Conservation (phyloP, 2,797 vertebrate species). For the Ctenopoma multispine region DNA sequence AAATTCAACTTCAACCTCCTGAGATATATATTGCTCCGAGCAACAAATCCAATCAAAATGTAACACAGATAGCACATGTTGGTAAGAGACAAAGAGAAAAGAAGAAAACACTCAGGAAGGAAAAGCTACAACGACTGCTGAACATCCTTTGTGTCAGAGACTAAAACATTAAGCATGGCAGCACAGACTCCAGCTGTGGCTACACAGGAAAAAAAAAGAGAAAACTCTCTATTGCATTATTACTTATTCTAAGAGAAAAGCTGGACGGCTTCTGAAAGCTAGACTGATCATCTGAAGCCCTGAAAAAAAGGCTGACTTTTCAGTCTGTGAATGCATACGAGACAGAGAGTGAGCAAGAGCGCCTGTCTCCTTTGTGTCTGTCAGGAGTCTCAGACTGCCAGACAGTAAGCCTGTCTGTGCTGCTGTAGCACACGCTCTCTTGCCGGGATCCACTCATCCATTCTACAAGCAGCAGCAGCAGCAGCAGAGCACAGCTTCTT, state of each 20-base stretch:
- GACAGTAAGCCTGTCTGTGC: conserved; percentile 74
- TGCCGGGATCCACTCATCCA: conserved; percentile 70
- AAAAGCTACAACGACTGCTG: conserved; percentile 23
- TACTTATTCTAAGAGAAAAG: conserved; percentile 31
- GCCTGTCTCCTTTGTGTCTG: conserved; percentile 82
- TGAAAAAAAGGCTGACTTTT: conserved; percentile 32
- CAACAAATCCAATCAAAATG: conserved; percentile 65
- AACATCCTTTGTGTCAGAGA: conserved; percentile 70
- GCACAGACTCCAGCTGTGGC: conserved; percentile 34
- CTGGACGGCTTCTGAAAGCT: conserved; percentile 22
- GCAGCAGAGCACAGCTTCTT: conserved; percentile 42
- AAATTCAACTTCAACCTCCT: conserved; percentile 61
- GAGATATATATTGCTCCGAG: conserved; percentile 55
- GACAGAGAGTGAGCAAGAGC: conserved; percentile 53
- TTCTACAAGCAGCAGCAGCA: conserved; percentile 52
- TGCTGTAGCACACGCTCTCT: conserved; percentile 64
- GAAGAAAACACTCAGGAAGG: conserved; percentile 26
- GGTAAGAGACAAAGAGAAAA: conserved; percentile 53
- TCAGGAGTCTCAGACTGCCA: conserved; percentile 78
- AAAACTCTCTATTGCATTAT: not conserved
- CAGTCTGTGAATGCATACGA: conserved; percentile 28
- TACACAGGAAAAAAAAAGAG: conserved; percentile 2
- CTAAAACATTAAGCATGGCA: conserved; percentile 53
- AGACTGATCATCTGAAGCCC: conserved; percentile 31
- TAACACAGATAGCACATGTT: conserved; percentile 46